Base-by-base conservation (phyloP, 1,140 invertebrate genomes). In the Octopus bimaculoides region DNA sequence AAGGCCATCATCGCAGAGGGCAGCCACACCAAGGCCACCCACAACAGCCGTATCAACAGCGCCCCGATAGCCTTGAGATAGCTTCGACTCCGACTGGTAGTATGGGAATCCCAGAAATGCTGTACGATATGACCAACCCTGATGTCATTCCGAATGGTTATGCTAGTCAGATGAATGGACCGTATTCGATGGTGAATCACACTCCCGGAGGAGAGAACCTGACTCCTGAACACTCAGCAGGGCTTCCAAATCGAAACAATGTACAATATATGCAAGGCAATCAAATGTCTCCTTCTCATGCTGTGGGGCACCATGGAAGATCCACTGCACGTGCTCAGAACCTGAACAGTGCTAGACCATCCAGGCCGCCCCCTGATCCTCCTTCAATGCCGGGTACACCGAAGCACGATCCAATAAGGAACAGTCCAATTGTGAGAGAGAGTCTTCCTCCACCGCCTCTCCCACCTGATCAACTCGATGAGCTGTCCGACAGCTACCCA, bases 361-460 rank as follows among this genome's bases (percentile, higher is more conserved):
- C 81, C 8, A 84, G 84, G 91, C 93, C 85, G 61, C 89, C 86
- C 54, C 89, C 85, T 54, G 84, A 82, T 52, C 88, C 78, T 93
- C 94, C 75, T 90, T 92, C 83, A 91, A 92, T 80, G 92, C 93
- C 86, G 94, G 93, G 26, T 93, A 94, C 56, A 94, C 94, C 26
- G 91, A 93, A 80, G 92, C 93, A 81, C 77, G 80, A 76, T 14
- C 79, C 76, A 52, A 81, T 80, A 56, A 82, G 81, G 75, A 86
- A 78, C 56, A 78, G 81, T 20, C 79, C 93, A 90, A 93, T 92
- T 77, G 92, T 92, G 80, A 91, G 94, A 79, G 94, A 95, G 82
- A 93, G 93, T 66, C 91, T 96, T 84, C 96, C 96, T 54, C 96
- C 96, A n/a, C 96, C 96, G 4, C 96, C 96, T 73, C 83, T 81